Conservation (phyloP, 1,140 invertebrate species). For the Anoplolepis gracilipes region DNA sequence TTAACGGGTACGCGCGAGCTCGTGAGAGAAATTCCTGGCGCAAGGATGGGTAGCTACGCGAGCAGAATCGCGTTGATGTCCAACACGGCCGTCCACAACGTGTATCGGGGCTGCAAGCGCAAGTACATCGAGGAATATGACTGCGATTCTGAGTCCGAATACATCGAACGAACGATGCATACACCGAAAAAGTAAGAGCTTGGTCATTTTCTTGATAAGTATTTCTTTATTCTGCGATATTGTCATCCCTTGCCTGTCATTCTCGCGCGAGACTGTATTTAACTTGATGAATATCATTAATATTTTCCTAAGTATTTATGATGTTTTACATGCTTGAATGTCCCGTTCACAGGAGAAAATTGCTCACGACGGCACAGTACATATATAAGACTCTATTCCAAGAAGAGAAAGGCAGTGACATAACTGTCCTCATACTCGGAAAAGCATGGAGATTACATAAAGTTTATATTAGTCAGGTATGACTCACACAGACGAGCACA, state of each 20-base stretch:
- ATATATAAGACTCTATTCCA: conserved; percentile 93
- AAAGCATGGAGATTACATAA: conserved; percentile 92
- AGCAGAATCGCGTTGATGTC: conserved; percentile 83
- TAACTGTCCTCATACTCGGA: conserved; percentile 90
- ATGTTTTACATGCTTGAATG: background rate
- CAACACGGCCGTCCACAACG: conserved; percentile 81
- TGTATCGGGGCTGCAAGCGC: conserved; percentile 82
- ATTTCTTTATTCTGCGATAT: background rate
- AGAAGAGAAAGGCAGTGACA: conserved; percentile 92
- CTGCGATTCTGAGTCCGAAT: conserved; percentile 81
- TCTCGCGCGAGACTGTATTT: background rate
- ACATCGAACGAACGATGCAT: conserved; percentile 83
- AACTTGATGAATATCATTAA: background rate
- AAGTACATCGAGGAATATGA: conserved; percentile 84
- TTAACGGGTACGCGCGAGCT: background rate
- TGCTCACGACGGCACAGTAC: conserved; percentile 91
- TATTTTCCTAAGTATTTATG: background rate
- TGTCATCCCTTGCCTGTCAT: background rate
- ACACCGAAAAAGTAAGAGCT: conserved; percentile 82
- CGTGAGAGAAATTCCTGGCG: background rate
- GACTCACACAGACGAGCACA: conserved; percentile 9
- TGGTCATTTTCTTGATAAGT: background rate
- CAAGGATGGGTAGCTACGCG: conserved; percentile 82
- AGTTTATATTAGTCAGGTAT: conserved; percentile 91
- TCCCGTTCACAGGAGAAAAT: conserved; percentile 88